Evolutionary conservation across 1,140 invertebrate species (phyloP).

Genomic region (Belonocnema kinseyi): DNA sequence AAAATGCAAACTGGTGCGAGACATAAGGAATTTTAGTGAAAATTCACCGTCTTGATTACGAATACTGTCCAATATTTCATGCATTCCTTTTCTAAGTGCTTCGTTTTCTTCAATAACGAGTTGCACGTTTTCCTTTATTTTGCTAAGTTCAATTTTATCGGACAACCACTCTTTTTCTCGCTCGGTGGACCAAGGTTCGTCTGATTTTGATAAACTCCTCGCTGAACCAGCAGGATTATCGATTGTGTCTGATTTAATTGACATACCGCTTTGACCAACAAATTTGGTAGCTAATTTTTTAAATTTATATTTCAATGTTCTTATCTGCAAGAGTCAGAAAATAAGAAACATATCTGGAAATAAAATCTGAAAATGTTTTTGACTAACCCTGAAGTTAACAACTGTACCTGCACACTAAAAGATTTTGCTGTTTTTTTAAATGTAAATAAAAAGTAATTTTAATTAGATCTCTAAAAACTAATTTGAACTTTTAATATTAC

Average conservation of each 20-base stretch:
- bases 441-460: too few relatives aligned
- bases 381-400: too few relatives aligned
- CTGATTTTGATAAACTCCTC: constrained; percentile 48
- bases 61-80: constrained; percentile 81
- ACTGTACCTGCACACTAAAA: too few relatives aligned
- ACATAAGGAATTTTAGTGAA: not conserved
- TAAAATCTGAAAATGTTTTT: not conserved
- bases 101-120: constrained; percentile 83
- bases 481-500: too few relatives aligned
- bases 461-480: too few relatives aligned
- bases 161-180: constrained; percentile 33
- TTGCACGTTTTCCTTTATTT: constrained; percentile 72
- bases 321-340: constrained; percentile 51
- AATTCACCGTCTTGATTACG: constrained; percentile 77
- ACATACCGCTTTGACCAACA: not conserved
- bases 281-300: constrained; percentile 41
- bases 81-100: constrained; percentile 81
- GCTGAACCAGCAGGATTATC: not conserved
- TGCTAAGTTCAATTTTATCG: constrained; percentile 32
- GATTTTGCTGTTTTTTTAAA: too few relatives aligned
- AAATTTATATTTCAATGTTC: constrained; percentile 58
- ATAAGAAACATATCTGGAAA: not conserved
- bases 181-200: constrained; percentile 36
- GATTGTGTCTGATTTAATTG: constrained; percentile 11
- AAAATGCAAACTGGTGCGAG: not conserved